Conservation (phyloP, 2,797 vertebrate genomes). For the Notamacropus eugenii region DNA sequence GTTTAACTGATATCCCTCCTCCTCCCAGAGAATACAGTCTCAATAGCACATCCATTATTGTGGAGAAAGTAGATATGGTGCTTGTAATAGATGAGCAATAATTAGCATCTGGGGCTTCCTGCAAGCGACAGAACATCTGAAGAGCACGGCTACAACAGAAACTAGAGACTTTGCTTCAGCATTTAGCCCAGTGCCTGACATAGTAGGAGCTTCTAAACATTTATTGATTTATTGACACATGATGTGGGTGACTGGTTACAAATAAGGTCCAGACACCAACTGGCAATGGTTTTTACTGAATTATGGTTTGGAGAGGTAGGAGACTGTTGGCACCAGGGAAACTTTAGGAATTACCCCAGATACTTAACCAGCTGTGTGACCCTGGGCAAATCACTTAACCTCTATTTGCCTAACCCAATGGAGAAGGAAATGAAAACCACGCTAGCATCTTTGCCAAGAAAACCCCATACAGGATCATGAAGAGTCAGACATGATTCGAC, state of each 20-base stretch:
- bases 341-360: background rate
- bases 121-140: background rate
- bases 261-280: background rate
- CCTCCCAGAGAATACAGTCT: background rate
- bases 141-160: background rate
- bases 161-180: conserved; percentile 14
- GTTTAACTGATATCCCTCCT: background rate
- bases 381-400: too few species aligned
- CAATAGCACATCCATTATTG: background rate
- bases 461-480: background rate
- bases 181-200: background rate
- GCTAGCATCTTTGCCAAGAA: too few species aligned
- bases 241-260: background rate
- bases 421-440: too few species aligned
- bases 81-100: conserved; percentile 34
- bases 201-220: background rate
- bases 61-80: background rate
- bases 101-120: conserved; percentile 28
- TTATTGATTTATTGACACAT: background rate
- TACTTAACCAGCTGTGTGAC: too few species aligned
- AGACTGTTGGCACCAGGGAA: background rate
- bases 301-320: conserved; percentile 34
- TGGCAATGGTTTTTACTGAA: background rate
- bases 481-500: background rate
- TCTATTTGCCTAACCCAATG: too few species aligned